A percentile compares a stretch with the other conserved stretches of the same genome.
Evolutionary conservation across 2,888 invertebrate genomes (phyloP).

Genomic region (Morpho achilles): DNA sequence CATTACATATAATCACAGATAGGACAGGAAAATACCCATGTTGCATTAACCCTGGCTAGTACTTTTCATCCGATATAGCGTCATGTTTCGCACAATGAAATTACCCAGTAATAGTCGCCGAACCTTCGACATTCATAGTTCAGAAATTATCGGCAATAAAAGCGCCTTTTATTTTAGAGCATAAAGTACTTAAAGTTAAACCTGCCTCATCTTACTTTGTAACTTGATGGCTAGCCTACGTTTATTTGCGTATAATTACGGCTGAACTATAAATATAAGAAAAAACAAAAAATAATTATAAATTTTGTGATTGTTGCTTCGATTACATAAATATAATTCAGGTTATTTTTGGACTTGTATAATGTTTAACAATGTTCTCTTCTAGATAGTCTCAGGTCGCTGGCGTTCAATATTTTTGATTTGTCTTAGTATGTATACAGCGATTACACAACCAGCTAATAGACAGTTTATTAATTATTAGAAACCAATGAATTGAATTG

Average conservation of each 20-base stretch:
- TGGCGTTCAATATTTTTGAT: too few relatives aligned
- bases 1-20: constrained; percentile 34
- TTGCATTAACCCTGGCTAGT: constrained; percentile 56
- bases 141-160: constrained; percentile 76
- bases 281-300: constrained; percentile 7
- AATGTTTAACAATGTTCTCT: too few relatives aligned
- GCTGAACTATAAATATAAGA: constrained; percentile 17
- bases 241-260: constrained; percentile 25
- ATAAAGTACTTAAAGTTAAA: constrained; percentile 46
- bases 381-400: too few relatives aligned
- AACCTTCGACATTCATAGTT: constrained; percentile 71
- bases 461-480: too few relatives aligned
- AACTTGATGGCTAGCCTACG: constrained; percentile 13
- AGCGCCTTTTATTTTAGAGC: constrained; percentile 55
- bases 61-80: constrained; percentile 51
- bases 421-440: too few relatives aligned
- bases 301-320: constrained; percentile 1
- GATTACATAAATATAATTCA: constrained; percentile 14
- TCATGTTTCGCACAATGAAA: constrained; percentile 64
- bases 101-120: constrained; percentile 69
- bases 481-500: too few relatives aligned
- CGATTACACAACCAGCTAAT: too few relatives aligned
- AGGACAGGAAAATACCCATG: constrained; percentile 64
- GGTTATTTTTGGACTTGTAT: constrained; percentile 8
- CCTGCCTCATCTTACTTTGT: constrained; percentile 20